Conservation (phyloP, 2,888 invertebrate species). For the Campoplex nolae region DNA sequence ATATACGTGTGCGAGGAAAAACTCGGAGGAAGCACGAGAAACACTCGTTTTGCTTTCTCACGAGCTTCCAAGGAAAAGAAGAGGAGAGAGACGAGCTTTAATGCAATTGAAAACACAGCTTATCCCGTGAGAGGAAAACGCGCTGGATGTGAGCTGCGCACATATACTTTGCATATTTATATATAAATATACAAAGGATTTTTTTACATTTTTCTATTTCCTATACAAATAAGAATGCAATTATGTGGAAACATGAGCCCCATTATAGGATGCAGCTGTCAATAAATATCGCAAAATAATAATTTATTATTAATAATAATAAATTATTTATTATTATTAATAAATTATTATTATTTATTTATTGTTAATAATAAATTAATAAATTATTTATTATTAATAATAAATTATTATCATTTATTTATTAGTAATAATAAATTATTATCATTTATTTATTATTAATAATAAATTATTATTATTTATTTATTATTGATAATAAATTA, state of each 20-base stretch:
- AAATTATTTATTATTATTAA: no score
- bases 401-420: no score
- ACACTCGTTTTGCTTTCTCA: conserved; percentile 49
- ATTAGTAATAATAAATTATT: no score
- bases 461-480: no score
- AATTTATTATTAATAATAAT: not conserved
- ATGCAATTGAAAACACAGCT: conserved; percentile 74
- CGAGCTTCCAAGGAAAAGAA: conserved; percentile 6
- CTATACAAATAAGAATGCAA: not conserved
- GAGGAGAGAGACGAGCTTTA: conserved; percentile 66
- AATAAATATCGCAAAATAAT: not conserved
- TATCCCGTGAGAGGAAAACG: conserved; percentile 68
- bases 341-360: no score
- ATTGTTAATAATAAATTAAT: no score
- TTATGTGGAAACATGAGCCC: not conserved
- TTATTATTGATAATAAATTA: no score
- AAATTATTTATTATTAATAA: no score
- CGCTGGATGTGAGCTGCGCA: conserved; percentile 30
- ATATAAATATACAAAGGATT: not conserved
- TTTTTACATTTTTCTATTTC: not conserved
- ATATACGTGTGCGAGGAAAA: not conserved
- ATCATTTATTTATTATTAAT: no score
- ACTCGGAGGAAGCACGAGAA: conserved; percentile 18
- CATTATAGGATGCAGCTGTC: not conserved
- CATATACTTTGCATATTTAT: conserved; percentile 34